Evolutionary conservation across 2,888 invertebrate species (phyloP).

Genomic region (Archips xylosteana): DNA sequence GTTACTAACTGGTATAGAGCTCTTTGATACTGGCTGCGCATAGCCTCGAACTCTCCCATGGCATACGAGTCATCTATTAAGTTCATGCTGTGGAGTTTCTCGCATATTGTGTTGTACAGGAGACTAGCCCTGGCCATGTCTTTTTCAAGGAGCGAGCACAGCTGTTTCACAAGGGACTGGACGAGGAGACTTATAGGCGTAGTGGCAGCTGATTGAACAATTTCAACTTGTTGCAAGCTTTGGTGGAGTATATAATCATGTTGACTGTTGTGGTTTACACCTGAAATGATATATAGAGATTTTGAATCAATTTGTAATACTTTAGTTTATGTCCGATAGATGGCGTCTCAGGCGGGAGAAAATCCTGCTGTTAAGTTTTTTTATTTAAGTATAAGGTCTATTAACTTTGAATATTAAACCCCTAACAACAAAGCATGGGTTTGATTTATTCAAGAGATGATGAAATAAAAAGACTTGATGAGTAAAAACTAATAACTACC

Average conservation of each 20-base stretch:
- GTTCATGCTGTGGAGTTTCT: constrained; percentile 88
- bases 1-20: constrained; percentile 88
- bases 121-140: constrained; percentile 85
- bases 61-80: constrained; percentile 89
- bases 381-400: no score
- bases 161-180: constrained; percentile 89
- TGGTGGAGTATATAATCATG: constrained; percentile 70
- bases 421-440: no score
- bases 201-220: constrained; percentile 72
- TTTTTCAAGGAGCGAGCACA: constrained; percentile 88
- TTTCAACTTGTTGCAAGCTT: constrained; percentile 71
- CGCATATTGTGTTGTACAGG: constrained; percentile 88
- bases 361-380: no score
- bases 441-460: not conserved
- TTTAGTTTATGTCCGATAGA: no score
- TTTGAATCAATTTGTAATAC: no score
- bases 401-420: no score
- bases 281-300: constrained; percentile 55
- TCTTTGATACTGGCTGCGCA: constrained; percentile 88
- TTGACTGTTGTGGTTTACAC: constrained; percentile 62
- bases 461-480: not conserved
- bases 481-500: not conserved
- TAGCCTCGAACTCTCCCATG: constrained; percentile 89
- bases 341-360: no score
- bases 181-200: constrained; percentile 89